These are phyloP conservation scores for Sebastes kiyomatsui DNA, from an alignment of 2,797 vertebrate genomes.

Conservation along the genomic window DNA sequence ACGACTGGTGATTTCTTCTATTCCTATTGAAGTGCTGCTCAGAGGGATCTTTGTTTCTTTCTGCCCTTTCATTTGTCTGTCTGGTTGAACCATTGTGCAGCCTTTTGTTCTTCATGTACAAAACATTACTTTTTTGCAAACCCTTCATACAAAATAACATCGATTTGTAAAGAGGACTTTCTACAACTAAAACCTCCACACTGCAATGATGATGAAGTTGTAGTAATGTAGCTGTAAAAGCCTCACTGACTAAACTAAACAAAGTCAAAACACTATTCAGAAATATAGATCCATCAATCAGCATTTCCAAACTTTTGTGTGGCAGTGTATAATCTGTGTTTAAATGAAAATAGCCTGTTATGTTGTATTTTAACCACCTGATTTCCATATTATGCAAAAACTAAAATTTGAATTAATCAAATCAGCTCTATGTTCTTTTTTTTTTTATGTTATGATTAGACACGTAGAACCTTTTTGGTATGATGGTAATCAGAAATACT, in stretches of 20 bases:
- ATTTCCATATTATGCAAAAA: not conserved
- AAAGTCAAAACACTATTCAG: no score
- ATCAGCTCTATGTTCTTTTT: not conserved
- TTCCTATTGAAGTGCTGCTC: not conserved
- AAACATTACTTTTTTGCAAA: not conserved
- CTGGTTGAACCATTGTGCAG: no score
- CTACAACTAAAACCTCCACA: no score
- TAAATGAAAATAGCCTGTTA: not conserved
- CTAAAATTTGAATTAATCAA: not conserved
- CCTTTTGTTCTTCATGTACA: not conserved
- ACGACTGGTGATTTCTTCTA: not conserved
- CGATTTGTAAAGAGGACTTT: no score
- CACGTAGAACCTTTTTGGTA: not conserved
- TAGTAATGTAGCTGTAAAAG: no score
- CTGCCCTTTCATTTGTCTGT: no score
- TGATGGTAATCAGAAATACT: not conserved
- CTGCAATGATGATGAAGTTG: no score
- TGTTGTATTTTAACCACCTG: not conserved
- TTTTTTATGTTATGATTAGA: not conserved
- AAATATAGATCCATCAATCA: no score
- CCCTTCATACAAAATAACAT: no score
- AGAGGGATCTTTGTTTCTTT: not conserved
- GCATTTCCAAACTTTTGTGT: rapidly evolving
- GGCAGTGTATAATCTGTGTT: not conserved
- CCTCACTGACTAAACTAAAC: no score